Base-by-base conservation (phyloP, 1,140 invertebrate genomes). In the Eriosoma lanigerum region DNA sequence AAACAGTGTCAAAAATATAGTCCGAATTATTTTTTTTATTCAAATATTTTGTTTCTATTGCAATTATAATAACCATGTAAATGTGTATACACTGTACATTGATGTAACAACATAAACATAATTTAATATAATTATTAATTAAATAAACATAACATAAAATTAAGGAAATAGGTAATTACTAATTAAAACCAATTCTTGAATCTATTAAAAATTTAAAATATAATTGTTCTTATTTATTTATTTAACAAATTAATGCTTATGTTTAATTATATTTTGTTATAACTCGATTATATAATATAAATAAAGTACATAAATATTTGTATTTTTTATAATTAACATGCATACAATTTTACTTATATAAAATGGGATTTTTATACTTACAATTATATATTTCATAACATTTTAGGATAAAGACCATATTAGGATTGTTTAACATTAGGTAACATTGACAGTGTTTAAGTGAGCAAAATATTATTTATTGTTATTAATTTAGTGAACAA, bases 391-490 rank as follows among this genome's bases (percentile, higher is more conserved):
- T 26, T 26, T 70, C 21, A 70, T 70, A 70, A 50, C 19, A 17
- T 70, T 68, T 70, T 70, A 46, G 64, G 38, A 66, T 66, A 66
- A 21, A 64, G 62, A 19, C 3, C 32, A 38, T 38, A 46, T 66
- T 44, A 72, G 68, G 66, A 72, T 26, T 70, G n/a, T 70, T 50
- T 48, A 72, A 72, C 9, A 46, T 73, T 73, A 75, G 72, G 72
- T 75, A 75, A 75, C 72, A 75, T 75, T 38, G 48, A 75, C 50
- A 32, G 50, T 75, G 15, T 56, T 75, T 56, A 12, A 75, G 52
- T 75, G 72, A 75, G 72, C 72, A 75, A 75, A 75, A 75, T 1
- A 70, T 24, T 9, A 21, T 66, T 46, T 66, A 66, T 48, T 46
- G 48, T 68, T 68, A 24, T 44, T 48, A 15, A 26, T 48, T 17